Conservation (phyloP, 2,797 vertebrate species). For the Anabas testudineus region DNA sequence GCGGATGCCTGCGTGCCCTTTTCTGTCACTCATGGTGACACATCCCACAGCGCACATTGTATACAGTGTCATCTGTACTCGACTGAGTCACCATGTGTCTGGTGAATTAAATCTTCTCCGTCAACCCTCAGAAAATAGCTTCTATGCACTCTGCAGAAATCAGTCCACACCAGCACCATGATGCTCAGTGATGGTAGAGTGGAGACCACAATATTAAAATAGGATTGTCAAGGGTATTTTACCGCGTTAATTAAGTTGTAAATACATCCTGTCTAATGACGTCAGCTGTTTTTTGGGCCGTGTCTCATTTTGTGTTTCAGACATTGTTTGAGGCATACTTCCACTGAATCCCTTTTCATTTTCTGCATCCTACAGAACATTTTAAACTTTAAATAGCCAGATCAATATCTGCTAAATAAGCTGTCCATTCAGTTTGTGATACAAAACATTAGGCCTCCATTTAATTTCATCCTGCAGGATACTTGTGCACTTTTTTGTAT, state of each 20-base stretch:
- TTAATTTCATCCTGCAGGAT: conserved; percentile 29
- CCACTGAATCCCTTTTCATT: background rate
- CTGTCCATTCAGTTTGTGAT: background rate
- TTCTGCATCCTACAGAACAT: background rate
- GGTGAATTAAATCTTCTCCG: conserved; percentile 15
- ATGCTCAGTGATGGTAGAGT: conserved; percentile 10
- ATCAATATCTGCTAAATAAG: conserved; percentile 8
- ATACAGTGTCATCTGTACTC: conserved; percentile 14
- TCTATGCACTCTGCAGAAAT: conserved; percentile 15
- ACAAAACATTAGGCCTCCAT: background rate
- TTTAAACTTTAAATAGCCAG: background rate
- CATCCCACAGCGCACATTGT: conserved; percentile 2
- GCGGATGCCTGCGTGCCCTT: conserved; percentile 9
- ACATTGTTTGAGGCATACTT: conserved; percentile 2
- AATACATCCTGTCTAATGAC: conserved; percentile 17
- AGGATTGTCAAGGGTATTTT: conserved; percentile 4
- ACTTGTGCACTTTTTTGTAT: conserved; percentile 5
- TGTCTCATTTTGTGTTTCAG: background rate
- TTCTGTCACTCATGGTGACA: conserved; percentile 9
- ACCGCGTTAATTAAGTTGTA: conserved; percentile 3
- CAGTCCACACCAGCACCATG: conserved; percentile 32
- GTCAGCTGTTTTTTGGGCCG: conserved; percentile 3
- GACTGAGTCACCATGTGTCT: conserved; percentile 25
- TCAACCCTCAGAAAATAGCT: conserved; percentile 6
- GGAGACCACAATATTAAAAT: conserved; percentile 26